Evolutionary conservation across 2,797 vertebrate species (phyloP).

Genomic region (Pteronotus mesoamericanus): DNA sequence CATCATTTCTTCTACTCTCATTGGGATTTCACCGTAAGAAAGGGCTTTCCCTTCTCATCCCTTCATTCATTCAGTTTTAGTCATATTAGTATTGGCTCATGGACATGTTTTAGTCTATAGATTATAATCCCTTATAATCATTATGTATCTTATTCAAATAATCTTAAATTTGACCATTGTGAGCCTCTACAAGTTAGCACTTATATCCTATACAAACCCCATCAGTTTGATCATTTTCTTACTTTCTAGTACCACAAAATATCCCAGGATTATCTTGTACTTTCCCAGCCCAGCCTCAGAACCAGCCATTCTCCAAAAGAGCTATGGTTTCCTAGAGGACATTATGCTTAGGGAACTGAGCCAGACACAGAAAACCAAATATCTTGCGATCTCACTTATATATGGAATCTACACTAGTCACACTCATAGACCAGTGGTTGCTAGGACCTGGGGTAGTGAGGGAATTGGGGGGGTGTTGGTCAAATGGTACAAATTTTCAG

Average conservation of each 20-base stretch:
- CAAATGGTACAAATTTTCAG: not conserved
- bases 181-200: not conserved
- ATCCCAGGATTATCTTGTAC: not conserved
- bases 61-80: not conserved
- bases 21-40: not conserved
- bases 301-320: not conserved
- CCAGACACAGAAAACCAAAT: not conserved
- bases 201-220: no score
- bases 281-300: not conserved
- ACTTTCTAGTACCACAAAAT: not conserved
- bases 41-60: not conserved
- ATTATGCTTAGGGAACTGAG: not conserved
- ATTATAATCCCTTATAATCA: not conserved
- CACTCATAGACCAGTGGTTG: not conserved
- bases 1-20: not conserved
- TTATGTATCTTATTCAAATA: not conserved
- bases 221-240: not conserved
- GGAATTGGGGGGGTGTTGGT: not conserved
- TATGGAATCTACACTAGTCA: not conserved
- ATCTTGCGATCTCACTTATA: not conserved
- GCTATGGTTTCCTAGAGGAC: not conserved
- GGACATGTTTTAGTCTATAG: not conserved
- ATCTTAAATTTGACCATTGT: not conserved
- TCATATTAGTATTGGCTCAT: not conserved
- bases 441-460: fast-evolving